A percentile compares a stretch with the other conserved stretches of the same genome.
Conservation (phyloP, 2,797 vertebrate species). For the Lagorchestes hirsutus region DNA sequence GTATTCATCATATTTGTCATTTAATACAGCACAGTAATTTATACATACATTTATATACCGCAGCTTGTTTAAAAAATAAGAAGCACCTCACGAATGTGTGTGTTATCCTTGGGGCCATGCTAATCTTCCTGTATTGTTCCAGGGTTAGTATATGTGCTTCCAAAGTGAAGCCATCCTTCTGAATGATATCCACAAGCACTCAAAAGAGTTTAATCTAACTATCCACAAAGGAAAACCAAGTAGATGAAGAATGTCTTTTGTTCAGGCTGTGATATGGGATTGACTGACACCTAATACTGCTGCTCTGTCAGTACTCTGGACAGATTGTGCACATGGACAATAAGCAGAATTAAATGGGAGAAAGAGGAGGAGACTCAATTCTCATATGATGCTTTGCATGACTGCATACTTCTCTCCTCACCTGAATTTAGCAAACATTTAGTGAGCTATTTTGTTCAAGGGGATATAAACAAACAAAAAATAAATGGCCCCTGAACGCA, state of each 20-base stretch:
- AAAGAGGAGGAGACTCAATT: background rate
- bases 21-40: background rate
- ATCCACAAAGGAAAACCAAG: background rate
- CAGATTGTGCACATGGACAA: background rate
- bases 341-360: background rate
- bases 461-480: background rate
- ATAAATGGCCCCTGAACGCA: background rate
- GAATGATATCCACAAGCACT: background rate
- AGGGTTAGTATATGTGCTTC: background rate
- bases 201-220: background rate
- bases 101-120: background rate
- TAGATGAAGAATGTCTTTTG: background rate
- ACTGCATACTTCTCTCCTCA: background rate
- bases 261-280: background rate
- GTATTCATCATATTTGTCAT: background rate
- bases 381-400: background rate
- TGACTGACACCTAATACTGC: background rate
- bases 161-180: background rate
- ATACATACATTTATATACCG: background rate
- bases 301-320: background rate
- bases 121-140: background rate
- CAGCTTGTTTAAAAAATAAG: background rate
- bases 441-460: background rate
- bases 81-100: background rate
- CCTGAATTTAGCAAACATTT: background rate